Evolutionary conservation across 2,797 vertebrate genomes (phyloP), one percentile per base, ranked within the genome.

Genomic region (Sciurus carolinensis): DNA sequence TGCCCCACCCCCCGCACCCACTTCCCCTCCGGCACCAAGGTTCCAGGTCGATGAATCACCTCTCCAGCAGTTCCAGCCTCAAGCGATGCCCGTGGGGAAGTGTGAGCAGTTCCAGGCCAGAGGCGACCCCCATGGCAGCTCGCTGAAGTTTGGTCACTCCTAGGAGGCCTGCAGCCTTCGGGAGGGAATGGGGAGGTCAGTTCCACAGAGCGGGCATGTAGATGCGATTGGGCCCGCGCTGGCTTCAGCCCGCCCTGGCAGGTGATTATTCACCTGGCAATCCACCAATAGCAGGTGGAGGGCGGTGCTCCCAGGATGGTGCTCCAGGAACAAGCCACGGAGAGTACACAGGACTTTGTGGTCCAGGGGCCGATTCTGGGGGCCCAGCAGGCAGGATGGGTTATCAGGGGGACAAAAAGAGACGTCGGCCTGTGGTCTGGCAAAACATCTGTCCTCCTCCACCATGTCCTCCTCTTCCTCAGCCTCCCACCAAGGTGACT

Each of bases 31-130:
- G 3, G 59, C 24, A 62, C 9, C 59, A 66, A 33, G 59, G 64
- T 81, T 85, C 52, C 84, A 64, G 33, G 85, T 2, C 9, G 66
- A 81, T 36, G 30, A 42, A 92, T 97, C 67, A 99, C 99, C 99
- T 99, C 98, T 99, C 99, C 93, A 99, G 97, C 88, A 99, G 98
- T 94, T 99, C 99, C 97, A 98, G 97, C 89, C 99, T 98, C 90
- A 99, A 96, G 94, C 99, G 99, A 72, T 97, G 98, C 52, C 99
- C 99, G 0, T 99, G 99, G n/a, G 99, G 99, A 81, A 99, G 98
- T 0, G 98, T 99, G 95, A 99, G 98, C 6, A 99, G 99, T 98
- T 99, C 99, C 98, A 99, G 97, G 54, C 99, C 99, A 0, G 99
- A 99, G 54, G 66, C 96, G 30, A 99, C 99, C 83, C 99, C 99